Evolutionary conservation across 2,888 invertebrate genomes (phyloP).

Genomic region (Lobophora halterata): DNA sequence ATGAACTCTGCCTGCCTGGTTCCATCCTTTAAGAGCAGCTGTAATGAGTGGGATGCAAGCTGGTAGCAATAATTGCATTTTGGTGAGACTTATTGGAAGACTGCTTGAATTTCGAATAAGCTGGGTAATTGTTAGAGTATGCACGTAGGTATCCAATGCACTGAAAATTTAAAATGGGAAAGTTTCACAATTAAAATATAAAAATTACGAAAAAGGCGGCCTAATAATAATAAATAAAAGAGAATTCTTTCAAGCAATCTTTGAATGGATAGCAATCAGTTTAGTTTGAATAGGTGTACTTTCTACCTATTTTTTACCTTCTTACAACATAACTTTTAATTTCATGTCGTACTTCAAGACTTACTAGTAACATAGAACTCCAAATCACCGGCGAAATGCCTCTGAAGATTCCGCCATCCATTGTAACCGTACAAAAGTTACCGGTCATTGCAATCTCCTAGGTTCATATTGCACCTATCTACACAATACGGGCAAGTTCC

Average conservation of each 20-base stretch:
- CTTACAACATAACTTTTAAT: conserved; percentile 1
- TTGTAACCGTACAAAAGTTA: conserved; percentile 47
- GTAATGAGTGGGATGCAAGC: conserved; percentile 23
- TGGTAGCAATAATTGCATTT: conserved; percentile 26
- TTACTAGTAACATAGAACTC: conserved; percentile 16
- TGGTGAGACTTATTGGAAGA: conserved; percentile 23
- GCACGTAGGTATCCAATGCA: too few relatives aligned
- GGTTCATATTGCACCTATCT: conserved; percentile 60
- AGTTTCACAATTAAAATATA: too few relatives aligned
- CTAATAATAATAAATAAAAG: too few relatives aligned
- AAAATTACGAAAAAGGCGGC: neutral
- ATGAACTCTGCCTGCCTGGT: conserved; percentile 5
- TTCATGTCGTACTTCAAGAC: conserved; percentile 12
- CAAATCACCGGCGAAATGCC: conserved; percentile 26
- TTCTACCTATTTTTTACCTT: too few relatives aligned
- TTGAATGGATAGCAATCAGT: neutral
- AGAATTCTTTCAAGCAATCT: too few relatives aligned
- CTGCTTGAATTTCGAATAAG: conserved; percentile 17
- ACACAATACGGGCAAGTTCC: conserved; percentile 61
- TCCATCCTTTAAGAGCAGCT: conserved; percentile 16
- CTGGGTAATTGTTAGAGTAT: too few relatives aligned
- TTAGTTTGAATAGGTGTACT: neutral
- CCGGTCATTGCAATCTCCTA: conserved; percentile 56
- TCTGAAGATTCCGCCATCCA: conserved; percentile 32
- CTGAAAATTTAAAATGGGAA: too few relatives aligned